phyloP scores from a whole-genome alignment of 2,113 vertebrate species.

The Cynoglossus semilaevis region DNA sequence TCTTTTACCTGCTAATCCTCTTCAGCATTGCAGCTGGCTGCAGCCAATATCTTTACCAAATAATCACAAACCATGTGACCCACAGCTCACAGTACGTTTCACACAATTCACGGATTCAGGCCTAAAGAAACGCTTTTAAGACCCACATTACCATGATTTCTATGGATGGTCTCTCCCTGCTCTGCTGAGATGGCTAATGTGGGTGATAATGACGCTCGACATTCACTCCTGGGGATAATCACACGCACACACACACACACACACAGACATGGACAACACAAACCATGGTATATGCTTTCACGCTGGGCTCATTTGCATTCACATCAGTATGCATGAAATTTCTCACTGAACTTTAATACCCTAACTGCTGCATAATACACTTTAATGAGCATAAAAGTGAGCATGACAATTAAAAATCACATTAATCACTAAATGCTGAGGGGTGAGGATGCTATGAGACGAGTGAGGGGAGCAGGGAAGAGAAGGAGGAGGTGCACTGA shows the following conservation, averaged over 20 bases:
- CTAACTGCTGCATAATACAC: constrained; percentile 82
- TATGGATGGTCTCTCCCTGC: constrained; percentile 50
- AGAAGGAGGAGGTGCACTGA: constrained; percentile 17
- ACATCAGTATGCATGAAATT: constrained; percentile 89
- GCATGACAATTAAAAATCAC: constrained; percentile 83
- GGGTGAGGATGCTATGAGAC: constrained; percentile 32
- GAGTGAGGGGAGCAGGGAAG: constrained; percentile 18
- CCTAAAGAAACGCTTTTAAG: constrained; percentile 36
- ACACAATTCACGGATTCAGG: constrained; percentile 28
- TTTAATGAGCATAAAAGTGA: constrained; percentile 84
- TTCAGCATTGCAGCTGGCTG: background rate
- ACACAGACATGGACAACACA: constrained; percentile 30
- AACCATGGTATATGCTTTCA: constrained; percentile 70
- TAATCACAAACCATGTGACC: background rate
- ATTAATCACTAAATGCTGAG: constrained; percentile 85
- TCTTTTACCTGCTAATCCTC: no score
- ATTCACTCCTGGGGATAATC: constrained; percentile 62
- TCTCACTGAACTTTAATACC: constrained; percentile 86
- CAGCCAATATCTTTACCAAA: constrained; percentile 7
- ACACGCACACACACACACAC: constrained; percentile 31
- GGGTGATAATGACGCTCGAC: constrained; percentile 57
- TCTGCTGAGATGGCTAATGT: constrained; percentile 41
- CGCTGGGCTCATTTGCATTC: constrained; percentile 81
- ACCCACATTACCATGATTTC: constrained; percentile 59
- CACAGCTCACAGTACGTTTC: constrained; percentile 14